Conservation (phyloP, 2,888 invertebrate genomes). For the Dolomedes plantarius region DNA sequence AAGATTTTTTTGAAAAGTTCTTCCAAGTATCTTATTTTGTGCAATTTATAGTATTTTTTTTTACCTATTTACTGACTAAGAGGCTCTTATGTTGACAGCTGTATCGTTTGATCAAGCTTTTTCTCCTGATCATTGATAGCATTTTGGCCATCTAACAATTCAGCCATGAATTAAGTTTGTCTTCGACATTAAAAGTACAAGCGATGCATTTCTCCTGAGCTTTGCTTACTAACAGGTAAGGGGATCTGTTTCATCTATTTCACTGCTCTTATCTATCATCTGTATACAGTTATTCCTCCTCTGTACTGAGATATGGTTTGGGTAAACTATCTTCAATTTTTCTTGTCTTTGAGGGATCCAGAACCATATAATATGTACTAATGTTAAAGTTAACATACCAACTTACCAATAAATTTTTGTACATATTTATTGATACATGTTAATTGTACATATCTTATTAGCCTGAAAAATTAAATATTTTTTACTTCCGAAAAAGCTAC, state of each 20-base stretch:
- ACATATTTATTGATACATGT: no score
- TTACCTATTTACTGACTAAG: conserved; percentile 44
- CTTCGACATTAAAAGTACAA: conserved; percentile 41
- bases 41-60: conserved; percentile 2
- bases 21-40: neutral
- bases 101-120: conserved; percentile 44
- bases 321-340: no score
- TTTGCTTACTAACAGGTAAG: conserved; percentile 62
- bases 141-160: conserved; percentile 52
- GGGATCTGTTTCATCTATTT: conserved; percentile 15
- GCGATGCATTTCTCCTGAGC: conserved; percentile 34
- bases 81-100: conserved; percentile 55
- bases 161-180: conserved; percentile 47
- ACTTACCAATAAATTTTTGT: no score
- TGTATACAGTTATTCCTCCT: neutral
- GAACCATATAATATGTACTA: no score
- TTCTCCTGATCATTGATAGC: conserved; percentile 46
- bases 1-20: conserved; percentile 24
- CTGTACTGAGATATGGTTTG: neutral
- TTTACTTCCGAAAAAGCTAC: no score
- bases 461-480: no score
- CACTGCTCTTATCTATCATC: neutral
- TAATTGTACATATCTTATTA: no score
- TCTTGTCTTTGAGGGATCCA: no score
- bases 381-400: no score